Evolutionary conservation across 2,888 invertebrate species (phyloP).

Genomic region (Aleiodes testaceus): DNA sequence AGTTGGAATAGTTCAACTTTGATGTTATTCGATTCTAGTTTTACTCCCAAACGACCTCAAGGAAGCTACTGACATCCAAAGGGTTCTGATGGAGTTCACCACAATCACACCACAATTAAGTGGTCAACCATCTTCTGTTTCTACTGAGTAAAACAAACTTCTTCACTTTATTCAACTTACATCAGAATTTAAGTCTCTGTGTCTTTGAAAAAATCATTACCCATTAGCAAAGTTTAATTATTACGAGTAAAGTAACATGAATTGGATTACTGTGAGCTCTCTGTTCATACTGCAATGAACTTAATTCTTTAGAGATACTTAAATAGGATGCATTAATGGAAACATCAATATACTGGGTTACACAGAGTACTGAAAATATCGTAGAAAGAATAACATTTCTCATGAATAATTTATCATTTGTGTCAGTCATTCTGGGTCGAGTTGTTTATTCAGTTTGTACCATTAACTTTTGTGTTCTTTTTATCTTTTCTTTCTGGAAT

Average conservation of each 20-base stretch:
- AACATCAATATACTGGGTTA: background rate
- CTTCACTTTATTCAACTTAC: conserved; percentile 6
- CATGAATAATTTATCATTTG: conserved; percentile 56
- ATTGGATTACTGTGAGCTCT: conserved; percentile 52
- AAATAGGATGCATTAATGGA: background rate
- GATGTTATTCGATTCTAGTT: conserved; percentile 12
- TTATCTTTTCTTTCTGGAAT: background rate
- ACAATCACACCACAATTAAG: conserved; percentile 23
- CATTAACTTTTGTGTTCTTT: background rate
- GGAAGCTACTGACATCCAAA: conserved; percentile 11
- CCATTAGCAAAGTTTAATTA: background rate
- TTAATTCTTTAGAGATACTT: conserved; percentile 62
- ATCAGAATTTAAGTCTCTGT: background rate
- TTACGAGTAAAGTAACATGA: conserved; percentile 38
- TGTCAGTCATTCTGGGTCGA: conserved; percentile 45
- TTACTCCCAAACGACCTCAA: background rate
- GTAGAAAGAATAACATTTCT: conserved; percentile 60
- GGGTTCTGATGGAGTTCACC: conserved; percentile 10
- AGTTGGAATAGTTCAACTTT: conserved; percentile 14
- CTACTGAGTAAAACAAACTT: conserved; percentile 16
- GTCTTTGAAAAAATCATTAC: conserved; percentile 28
- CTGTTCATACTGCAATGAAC: conserved; percentile 62
- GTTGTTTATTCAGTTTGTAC: conserved; percentile 56
- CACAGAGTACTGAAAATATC: conserved; percentile 45
- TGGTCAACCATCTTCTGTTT: conserved; percentile 26